Conservation (phyloP, 1,140 invertebrate genomes). For the Polypedilum pembai region DNA sequence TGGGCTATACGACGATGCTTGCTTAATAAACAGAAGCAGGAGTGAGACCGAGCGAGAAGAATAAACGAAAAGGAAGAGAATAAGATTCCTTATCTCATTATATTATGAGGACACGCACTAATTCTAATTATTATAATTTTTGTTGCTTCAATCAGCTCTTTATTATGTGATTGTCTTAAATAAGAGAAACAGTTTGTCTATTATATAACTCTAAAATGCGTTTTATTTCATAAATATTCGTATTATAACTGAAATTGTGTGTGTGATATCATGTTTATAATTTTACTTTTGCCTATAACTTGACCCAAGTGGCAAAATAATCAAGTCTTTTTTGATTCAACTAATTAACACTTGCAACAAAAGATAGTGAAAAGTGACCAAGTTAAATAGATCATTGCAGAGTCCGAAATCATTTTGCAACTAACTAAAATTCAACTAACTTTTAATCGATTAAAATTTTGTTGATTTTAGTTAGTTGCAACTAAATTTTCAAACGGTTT, state of each 20-base stretch:
- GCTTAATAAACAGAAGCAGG: background rate
- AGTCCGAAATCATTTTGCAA: too few relatives aligned
- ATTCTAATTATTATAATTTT: conserved; percentile 27
- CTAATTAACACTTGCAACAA: too few relatives aligned
- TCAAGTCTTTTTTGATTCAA: background rate
- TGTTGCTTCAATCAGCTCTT: background rate
- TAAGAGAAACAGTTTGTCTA: too few relatives aligned
- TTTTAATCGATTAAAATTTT: too few relatives aligned
- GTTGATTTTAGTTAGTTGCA: too few relatives aligned
- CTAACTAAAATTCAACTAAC: too few relatives aligned
- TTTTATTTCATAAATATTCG: background rate
- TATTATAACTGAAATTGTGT: background rate
- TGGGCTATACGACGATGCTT: background rate
- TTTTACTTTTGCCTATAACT: background rate
- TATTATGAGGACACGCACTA: conserved; percentile 25
- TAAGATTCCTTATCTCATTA: conserved; percentile 21
- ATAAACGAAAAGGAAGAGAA: background rate
- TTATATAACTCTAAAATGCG: background rate
- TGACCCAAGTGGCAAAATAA: background rate
- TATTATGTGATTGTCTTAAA: background rate
- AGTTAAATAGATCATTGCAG: too few relatives aligned
- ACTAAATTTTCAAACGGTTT: too few relatives aligned
- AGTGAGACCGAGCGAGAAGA: background rate
- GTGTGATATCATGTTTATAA: background rate
- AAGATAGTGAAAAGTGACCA: too few relatives aligned